phyloP scores from a whole-genome alignment of 2,888 invertebrate genomes.

The Shargacucullia verbasci region DNA sequence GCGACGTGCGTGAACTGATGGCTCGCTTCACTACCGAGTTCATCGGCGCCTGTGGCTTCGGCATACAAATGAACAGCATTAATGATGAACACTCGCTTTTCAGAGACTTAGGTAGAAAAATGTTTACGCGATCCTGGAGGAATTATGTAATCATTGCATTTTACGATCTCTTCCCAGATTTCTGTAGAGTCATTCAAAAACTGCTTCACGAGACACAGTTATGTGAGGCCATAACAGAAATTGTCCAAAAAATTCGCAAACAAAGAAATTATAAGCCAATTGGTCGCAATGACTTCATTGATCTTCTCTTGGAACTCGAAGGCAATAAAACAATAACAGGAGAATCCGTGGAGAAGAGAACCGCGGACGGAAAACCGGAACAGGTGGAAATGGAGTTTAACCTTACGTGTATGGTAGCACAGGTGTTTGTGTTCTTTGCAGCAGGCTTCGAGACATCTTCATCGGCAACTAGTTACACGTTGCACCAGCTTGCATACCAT shows the following conservation, averaged over 20 bases:
- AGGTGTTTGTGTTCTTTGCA: conserved; percentile 76
- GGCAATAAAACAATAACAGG: conserved; percentile 69
- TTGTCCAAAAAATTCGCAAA: conserved; percentile 64
- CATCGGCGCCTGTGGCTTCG: conserved; percentile 75
- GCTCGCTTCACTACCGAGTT: conserved; percentile 75
- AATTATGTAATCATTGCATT: conserved; percentile 51
- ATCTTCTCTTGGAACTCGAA: conserved; percentile 68
- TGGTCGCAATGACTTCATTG: conserved; percentile 72
- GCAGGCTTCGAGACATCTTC: conserved; percentile 86
- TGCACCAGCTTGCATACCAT: conserved; percentile 77
- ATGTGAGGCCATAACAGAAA: conserved; percentile 53
- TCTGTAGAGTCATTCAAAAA: conserved; percentile 50
- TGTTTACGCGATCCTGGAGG: conserved; percentile 58
- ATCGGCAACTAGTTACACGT: conserved; percentile 74
- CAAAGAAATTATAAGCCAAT: conserved; percentile 71
- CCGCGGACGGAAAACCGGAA: conserved; percentile 66
- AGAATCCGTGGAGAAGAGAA: conserved; percentile 70
- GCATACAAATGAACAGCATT: conserved; percentile 69
- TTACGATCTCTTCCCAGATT: conserved; percentile 68
- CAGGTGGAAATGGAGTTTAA: conserved; percentile 69
- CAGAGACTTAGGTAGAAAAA: conserved; percentile 63
- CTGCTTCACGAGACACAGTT: conserved; percentile 43
- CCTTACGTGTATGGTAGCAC: conserved; percentile 66
- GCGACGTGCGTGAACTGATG: conserved; percentile 70
- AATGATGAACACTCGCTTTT: conserved; percentile 70